Conservation (phyloP, 2,888 invertebrate species). For the Acronicta psi region DNA sequence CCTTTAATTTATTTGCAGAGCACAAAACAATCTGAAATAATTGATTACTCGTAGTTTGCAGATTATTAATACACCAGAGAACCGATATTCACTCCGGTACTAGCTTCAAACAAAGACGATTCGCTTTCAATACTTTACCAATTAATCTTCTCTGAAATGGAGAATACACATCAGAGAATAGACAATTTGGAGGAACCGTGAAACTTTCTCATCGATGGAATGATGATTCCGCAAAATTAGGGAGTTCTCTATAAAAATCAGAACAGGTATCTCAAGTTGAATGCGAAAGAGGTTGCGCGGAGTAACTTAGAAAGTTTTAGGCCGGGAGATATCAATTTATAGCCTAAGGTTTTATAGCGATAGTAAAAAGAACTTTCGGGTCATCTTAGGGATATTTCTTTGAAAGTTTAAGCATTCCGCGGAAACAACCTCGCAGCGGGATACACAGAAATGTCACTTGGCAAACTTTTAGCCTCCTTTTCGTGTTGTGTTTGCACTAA, state of each 20-base stretch:
- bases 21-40: conserved; percentile 51
- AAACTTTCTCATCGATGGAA: conserved; percentile 19
- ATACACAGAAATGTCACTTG: conserved; percentile 49
- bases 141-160: conserved; percentile 36
- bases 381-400: conserved; percentile 57
- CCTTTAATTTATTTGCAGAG: conserved; percentile 44
- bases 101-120: conserved; percentile 24
- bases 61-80: conserved; percentile 46
- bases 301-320: conserved; percentile 47
- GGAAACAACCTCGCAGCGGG: conserved; percentile 29
- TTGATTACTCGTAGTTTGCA: conserved; percentile 44
- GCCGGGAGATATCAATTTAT: conserved; percentile 68
- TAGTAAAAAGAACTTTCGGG: conserved; percentile 69
- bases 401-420: conserved; percentile 56
- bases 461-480: conserved; percentile 46
- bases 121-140: conserved; percentile 21
- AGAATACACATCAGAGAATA: conserved; percentile 18
- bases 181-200: not conserved
- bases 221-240: conserved; percentile 36
- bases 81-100: conserved; percentile 30
- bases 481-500: conserved; percentile 36
- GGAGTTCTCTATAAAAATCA: conserved; percentile 45
- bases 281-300: conserved; percentile 45
- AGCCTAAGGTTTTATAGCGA: conserved; percentile 61
- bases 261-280: conserved; percentile 40